Conservation (phyloP, 2,888 invertebrate species). For the Chaetogeoica ovagalla region DNA sequence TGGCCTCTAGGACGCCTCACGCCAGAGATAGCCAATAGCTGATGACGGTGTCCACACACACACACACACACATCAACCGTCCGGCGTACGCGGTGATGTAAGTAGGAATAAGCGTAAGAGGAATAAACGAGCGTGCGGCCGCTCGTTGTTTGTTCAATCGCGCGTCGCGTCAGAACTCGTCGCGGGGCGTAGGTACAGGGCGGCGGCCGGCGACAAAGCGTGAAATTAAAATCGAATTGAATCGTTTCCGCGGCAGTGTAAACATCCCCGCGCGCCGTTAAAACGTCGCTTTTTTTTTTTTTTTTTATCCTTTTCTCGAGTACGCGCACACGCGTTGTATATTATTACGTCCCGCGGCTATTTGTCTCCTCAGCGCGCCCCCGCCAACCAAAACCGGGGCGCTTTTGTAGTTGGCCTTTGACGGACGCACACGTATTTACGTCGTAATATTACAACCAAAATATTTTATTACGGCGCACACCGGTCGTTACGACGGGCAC, state of each 20-base stretch:
- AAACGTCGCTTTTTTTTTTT: slow-evolving; percentile 10
- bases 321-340: slow-evolving; percentile 8
- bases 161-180: background rate
- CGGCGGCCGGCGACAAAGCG: slow-evolving; percentile 45
- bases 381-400: background rate
- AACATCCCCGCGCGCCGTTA: slow-evolving; percentile 14
- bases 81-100: too few relatives aligned
- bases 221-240: slow-evolving; percentile 53
- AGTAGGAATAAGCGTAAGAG: too few relatives aligned
- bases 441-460: slow-evolving; percentile 1
- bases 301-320: background rate
- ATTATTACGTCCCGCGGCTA: slow-evolving; percentile 48
- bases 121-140: too few relatives aligned
- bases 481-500: too few relatives aligned
- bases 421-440: background rate
- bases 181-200: background rate
- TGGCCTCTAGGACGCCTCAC: too few relatives aligned
- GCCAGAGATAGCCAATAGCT: too few relatives aligned
- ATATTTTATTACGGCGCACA: slow-evolving; percentile 13
- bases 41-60: too few relatives aligned
- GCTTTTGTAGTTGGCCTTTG: slow-evolving; percentile 44
- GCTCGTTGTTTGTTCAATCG: too few relatives aligned
- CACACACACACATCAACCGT: too few relatives aligned
- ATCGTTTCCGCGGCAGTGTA: slow-evolving; percentile 21
- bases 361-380: slow-evolving; percentile 6